phyloP scores from a whole-genome alignment of 1,140 invertebrate genomes.

The Halictus rubicundus region DNA sequence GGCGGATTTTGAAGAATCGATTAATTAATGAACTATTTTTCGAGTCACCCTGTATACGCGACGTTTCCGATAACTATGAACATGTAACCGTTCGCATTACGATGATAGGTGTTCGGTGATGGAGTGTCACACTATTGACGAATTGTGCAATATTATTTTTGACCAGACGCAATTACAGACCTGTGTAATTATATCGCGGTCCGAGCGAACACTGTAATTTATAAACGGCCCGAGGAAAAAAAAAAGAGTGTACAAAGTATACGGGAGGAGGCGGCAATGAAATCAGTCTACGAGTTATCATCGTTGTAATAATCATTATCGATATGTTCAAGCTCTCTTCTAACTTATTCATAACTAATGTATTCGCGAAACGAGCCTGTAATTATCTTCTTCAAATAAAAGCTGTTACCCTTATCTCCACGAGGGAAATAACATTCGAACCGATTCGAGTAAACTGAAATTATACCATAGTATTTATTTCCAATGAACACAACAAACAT shows the following conservation, averaged over 20 bases:
- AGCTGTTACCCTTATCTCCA: not conserved
- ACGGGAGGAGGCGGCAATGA: not conserved
- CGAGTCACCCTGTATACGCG: not conserved
- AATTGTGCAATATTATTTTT: slow-evolving; percentile 46
- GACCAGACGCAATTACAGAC: slow-evolving; percentile 9
- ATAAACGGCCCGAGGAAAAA: slow-evolving; percentile 15
- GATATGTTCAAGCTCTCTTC: not conserved
- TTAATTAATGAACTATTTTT: too few species aligned
- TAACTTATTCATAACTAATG: slow-evolving; percentile 29
- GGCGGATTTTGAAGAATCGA: too few species aligned
- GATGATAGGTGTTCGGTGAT: slow-evolving; percentile 56
- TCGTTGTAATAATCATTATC: not conserved
- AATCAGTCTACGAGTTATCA: not conserved
- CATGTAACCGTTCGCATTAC: slow-evolving; percentile 11
- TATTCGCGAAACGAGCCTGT: not conserved
- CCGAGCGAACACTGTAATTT: slow-evolving; percentile 44
- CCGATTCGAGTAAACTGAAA: not conserved
- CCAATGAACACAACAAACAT: slow-evolving; percentile 1
- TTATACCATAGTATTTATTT: slow-evolving; percentile 32
- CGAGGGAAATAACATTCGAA: not conserved
- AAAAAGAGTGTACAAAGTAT: slow-evolving; percentile 11
- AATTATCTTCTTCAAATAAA: slow-evolving; percentile 7
- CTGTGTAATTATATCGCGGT: slow-evolving; percentile 20
- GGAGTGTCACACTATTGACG: slow-evolving; percentile 40
- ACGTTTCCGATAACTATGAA: slow-evolving; percentile 23